phyloP scores from a whole-genome alignment of 2,888 invertebrate species.

The Sphinx pinastri region DNA sequence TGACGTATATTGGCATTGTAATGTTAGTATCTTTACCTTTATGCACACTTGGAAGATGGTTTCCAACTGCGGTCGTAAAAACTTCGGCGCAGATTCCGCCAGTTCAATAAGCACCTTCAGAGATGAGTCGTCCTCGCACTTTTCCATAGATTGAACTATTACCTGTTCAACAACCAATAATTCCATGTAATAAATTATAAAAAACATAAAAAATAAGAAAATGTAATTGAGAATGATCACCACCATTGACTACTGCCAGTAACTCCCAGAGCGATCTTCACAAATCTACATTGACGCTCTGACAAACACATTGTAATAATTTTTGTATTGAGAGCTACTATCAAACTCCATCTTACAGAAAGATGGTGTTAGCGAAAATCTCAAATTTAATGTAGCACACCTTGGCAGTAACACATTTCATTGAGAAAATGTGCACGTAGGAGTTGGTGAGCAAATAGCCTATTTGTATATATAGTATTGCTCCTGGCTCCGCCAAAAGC shows the following conservation, averaged over 20 bases:
- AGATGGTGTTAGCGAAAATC: constrained; percentile 80
- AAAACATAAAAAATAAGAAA: no score
- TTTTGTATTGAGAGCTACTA: constrained; percentile 76
- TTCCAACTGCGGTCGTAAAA: constrained; percentile 93
- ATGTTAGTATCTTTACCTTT: constrained; percentile 42
- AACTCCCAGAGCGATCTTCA: no score
- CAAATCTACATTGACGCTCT: neutral
- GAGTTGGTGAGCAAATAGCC: constrained; percentile 55
- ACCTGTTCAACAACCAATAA: constrained; percentile 69
- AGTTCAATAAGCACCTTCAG: constrained; percentile 97
- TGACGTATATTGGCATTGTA: no score
- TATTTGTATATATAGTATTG: no score
- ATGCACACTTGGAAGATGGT: constrained; percentile 85
- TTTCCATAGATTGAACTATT: constrained; percentile 91
- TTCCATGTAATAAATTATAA: neutral
- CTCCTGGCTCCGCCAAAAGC: no score
- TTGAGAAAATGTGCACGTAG: constrained; percentile 63
- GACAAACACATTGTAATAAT: constrained; percentile 16
- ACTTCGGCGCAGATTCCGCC: constrained; percentile 96
- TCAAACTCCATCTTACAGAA: constrained; percentile 75
- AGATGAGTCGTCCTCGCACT: constrained; percentile 94
- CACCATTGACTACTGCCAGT: no score
- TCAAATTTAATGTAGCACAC: constrained; percentile 73
- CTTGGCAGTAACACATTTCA: constrained; percentile 70
- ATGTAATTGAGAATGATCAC: neutral